Evolutionary conservation across 2,113 vertebrate genomes (phyloP), one percentile per base, ranked within the genome.

Genomic region (Oenanthe oenanthe): DNA sequence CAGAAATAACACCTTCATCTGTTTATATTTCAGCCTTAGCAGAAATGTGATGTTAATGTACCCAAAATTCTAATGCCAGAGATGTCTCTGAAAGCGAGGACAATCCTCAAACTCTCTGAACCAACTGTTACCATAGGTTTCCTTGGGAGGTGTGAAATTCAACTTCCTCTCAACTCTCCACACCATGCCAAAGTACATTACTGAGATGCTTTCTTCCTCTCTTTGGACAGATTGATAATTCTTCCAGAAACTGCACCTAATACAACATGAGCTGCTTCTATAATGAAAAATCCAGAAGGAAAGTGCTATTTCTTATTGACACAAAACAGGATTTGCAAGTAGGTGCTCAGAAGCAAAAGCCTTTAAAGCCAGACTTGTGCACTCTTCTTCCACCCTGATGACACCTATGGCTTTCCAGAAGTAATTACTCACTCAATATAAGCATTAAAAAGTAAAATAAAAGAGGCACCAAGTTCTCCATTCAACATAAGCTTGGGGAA

Each of bases 391-490:
- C 42, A 61, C 3, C 12, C 16, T 5, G 6, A 43, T 34, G 83
- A 76, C 54, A 91, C 54, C 40, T 70, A 42, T 29, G 71, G 70
- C 60, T 89, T 88, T 62, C 62, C 75, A 80, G 42, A 58, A 74
- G 84, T 61, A 88, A 88, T 47, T 71, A 40, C 53, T 89, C 54
- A 21, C 58, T 73, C 45, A 53, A 43, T 86, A 47, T 13, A 31
- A 96, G 87, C 28, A 67, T 25, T 63, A 57, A 79, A 88, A 80
- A 91, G 86, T 56, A 82, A 94, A 97, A 95, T 43, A 60, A 67
- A 91, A 66, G 56, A 94, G 96, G 71, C 53, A 61, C n/a, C 7
- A 68, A 80, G 61, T 85, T 95, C 70, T 68, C n/a, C 6, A 3
- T 91, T 50, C 54, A n/a, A 8, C 17, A 61, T 70, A 93, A 96